A percentile compares a stretch with the other conserved stretches of the same genome.
Conservation (phyloP, 2,113 vertebrate species). For the Pipra filicauda region DNA sequence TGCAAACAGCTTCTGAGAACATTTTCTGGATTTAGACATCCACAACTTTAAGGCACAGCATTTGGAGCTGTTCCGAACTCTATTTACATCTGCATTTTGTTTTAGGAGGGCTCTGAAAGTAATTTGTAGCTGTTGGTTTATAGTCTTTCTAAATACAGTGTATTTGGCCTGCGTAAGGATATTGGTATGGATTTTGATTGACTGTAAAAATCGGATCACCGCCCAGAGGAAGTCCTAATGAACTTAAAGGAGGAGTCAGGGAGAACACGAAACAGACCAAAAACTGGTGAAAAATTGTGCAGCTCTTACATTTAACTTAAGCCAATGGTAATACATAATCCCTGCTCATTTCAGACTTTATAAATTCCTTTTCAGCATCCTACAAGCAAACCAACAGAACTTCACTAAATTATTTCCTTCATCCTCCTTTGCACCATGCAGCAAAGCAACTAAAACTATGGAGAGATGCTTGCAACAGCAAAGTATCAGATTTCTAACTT, state of each 20-base stretch:
- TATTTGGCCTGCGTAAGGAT: not conserved
- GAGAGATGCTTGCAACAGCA: not conserved
- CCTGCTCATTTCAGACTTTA: not conserved
- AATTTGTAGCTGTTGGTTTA: constrained; percentile 44
- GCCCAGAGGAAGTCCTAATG: constrained; percentile 32
- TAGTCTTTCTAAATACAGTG: not conserved
- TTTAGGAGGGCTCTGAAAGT: constrained; percentile 39
- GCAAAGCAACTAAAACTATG: not conserved
- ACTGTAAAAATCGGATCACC: constrained; percentile 45
- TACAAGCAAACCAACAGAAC: not conserved
- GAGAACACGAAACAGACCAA: not conserved
- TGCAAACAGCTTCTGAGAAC: not conserved
- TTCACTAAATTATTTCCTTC: not conserved
- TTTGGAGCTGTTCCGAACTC: not conserved
- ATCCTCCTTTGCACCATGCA: not conserved
- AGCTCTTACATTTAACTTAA: not conserved
- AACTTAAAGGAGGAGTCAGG: not conserved
- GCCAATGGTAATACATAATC: not conserved
- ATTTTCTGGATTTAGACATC: not conserved
- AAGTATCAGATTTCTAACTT: constrained; percentile 20
- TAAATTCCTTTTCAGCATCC: not conserved
- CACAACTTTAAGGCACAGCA: not conserved
- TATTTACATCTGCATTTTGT: constrained; percentile 43
- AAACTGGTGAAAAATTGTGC: not conserved
- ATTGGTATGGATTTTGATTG: constrained; percentile 42